Percentiles rank a stretch among this genome's conserved stretches.
phyloP scores from a whole-genome alignment of 1,140 invertebrate species.

The Thrips palmi region DNA sequence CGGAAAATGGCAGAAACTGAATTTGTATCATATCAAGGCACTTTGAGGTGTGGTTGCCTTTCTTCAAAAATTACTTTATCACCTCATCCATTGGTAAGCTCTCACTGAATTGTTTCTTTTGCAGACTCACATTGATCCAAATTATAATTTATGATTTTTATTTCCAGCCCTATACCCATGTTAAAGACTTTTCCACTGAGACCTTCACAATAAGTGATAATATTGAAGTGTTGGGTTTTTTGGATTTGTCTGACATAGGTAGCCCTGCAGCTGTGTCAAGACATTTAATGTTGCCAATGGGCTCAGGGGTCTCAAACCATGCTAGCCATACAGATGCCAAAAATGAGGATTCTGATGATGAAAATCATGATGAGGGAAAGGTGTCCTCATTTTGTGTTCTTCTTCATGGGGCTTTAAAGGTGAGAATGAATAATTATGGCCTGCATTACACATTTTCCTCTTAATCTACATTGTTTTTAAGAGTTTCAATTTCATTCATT shows the following conservation, averaged over 20 bases:
- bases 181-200: conserved; percentile 41
- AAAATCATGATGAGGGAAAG: conserved; percentile 54
- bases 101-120: conserved; percentile 1
- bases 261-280: conserved; percentile 83
- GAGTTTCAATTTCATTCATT: conserved; percentile 13
- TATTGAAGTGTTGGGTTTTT: conserved; percentile 64
- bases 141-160: conserved; percentile 8
- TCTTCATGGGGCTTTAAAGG: conserved; percentile 85
- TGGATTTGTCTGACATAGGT: conserved; percentile 67
- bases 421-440: conserved; percentile 20
- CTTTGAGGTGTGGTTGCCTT: conserved; percentile 57
- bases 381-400: conserved; percentile 81
- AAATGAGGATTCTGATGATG: conserved; percentile 31
- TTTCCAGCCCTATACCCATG: conserved; percentile 37
- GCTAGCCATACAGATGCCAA: too few species aligned
- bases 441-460: background rate
- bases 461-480: background rate
- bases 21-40: conserved; percentile 57
- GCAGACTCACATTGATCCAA: background rate
- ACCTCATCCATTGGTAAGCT: conserved; percentile 47
- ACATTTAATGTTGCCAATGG: conserved; percentile 76
- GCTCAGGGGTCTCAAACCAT: too few species aligned
- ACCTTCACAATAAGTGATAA: conserved; percentile 39
- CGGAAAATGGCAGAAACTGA: conserved; percentile 54
- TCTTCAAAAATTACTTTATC: conserved; percentile 53